phyloP scores from a whole-genome alignment of 2,888 invertebrate genomes.

The Aradus depressus region DNA sequence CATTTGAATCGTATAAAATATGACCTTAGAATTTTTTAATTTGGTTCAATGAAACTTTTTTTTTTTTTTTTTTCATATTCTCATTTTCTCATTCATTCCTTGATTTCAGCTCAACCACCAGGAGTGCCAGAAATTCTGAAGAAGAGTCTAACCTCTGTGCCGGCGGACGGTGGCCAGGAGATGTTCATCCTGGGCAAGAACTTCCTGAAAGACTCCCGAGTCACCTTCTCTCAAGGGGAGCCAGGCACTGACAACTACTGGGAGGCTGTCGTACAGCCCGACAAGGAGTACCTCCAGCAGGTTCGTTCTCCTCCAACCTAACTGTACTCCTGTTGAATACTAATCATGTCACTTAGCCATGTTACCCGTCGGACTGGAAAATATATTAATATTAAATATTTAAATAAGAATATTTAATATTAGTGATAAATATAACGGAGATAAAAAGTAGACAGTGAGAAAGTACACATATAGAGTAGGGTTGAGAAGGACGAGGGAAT shows the following conservation, averaged over 20 bases:
- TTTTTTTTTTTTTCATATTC: too few relatives aligned
- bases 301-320: constrained; percentile 37
- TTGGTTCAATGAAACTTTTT: background rate
- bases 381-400: too few relatives aligned
- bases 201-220: constrained; percentile 79
- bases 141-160: constrained; percentile 70
- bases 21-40: background rate
- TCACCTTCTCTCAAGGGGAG: constrained; percentile 52
- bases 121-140: constrained; percentile 86
- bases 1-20: background rate
- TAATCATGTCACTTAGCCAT: background rate
- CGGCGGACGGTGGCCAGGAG: constrained; percentile 69
- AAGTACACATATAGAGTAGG: background rate
- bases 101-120: constrained; percentile 81
- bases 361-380: too few relatives aligned
- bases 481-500: background rate
- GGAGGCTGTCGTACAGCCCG: constrained; percentile 73
- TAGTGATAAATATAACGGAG: too few relatives aligned
- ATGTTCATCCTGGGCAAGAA: constrained; percentile 83
- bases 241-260: constrained; percentile 41
- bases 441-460: too few relatives aligned
- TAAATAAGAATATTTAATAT: too few relatives aligned
- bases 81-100: too few relatives aligned
- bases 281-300: constrained; percentile 81
- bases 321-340: background rate